Evolutionary conservation across 2,888 invertebrate species (phyloP).

Genomic region (Campoletis raptor): DNA sequence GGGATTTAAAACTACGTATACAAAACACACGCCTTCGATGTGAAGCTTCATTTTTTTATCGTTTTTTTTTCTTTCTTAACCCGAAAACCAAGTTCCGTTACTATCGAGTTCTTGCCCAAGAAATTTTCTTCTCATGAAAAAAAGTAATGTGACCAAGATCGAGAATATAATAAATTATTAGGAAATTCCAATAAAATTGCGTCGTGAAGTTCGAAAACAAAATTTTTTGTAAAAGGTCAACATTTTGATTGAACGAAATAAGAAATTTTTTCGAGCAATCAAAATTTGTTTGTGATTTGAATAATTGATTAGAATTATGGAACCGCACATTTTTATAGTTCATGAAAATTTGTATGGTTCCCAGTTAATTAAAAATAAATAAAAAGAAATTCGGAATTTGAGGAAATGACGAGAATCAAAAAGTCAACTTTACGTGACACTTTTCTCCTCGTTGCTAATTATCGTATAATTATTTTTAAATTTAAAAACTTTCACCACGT

Average conservation of each 20-base stretch:
- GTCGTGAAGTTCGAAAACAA: not conserved
- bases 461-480: not conserved
- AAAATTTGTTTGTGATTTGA: too few species aligned
- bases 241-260: too few species aligned
- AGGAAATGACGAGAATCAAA: too few species aligned
- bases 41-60: conserved; percentile 1
- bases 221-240: not conserved
- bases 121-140: conserved; percentile 11
- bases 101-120: conserved; percentile 8
- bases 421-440: too few species aligned
- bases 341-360: not conserved
- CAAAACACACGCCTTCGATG: conserved; percentile 10
- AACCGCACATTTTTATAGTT: too few species aligned
- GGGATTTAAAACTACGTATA: conserved; percentile 31
- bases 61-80: not conserved
- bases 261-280: too few species aligned
- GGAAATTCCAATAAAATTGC: not conserved
- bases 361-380: not conserved
- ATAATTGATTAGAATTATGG: too few species aligned
- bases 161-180: not conserved
- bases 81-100: conserved; percentile 51
- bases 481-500: not conserved
- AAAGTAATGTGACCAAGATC: not conserved
- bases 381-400: not conserved
- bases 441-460: not conserved